A percentile compares a stretch with the other conserved stretches of the same genome.
Conservation (phyloP, 2,888 invertebrate species). For the Cheilosia scutellata region DNA sequence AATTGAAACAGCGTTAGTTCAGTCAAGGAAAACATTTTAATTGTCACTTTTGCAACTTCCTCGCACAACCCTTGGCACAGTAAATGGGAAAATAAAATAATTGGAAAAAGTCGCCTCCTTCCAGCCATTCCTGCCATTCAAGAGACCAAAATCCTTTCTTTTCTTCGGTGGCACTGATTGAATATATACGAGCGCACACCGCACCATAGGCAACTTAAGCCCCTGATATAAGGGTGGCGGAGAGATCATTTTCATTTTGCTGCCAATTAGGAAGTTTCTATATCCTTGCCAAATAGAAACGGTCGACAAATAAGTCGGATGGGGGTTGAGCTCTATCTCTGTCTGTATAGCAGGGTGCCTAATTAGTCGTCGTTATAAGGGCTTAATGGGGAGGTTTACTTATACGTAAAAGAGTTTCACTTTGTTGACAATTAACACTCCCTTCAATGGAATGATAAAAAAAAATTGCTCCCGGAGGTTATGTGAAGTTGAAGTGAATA, state of each 20-base stretch:
- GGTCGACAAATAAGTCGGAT: constrained; percentile 23
- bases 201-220: constrained; percentile 33
- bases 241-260: constrained; percentile 39
- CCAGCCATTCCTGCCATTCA: not conserved
- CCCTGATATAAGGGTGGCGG: not conserved
- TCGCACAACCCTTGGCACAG: not conserved
- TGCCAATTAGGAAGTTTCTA: constrained; percentile 62
- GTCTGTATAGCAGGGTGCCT: constrained; percentile 30
- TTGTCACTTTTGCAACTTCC: constrained; percentile 48
- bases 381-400: constrained; percentile 19
- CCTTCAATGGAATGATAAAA: not conserved
- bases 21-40: constrained; percentile 72
- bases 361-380: constrained; percentile 67
- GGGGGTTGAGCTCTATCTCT: not conserved
- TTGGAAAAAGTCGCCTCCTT: constrained; percentile 20
- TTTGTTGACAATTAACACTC: constrained; percentile 57
- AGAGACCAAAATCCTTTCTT: constrained; percentile 30
- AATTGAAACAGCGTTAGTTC: constrained; percentile 12
- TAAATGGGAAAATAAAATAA: constrained; percentile 35
- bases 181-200: constrained; percentile 40
- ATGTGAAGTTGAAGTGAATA: constrained; percentile 3
- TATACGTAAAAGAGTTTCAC: constrained; percentile 28
- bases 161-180: constrained; percentile 1
- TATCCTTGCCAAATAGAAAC: not conserved
- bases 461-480: constrained; percentile 4